Evolutionary conservation across 2,797 vertebrate genomes (phyloP).

Genomic region (Varecia variegata): DNA sequence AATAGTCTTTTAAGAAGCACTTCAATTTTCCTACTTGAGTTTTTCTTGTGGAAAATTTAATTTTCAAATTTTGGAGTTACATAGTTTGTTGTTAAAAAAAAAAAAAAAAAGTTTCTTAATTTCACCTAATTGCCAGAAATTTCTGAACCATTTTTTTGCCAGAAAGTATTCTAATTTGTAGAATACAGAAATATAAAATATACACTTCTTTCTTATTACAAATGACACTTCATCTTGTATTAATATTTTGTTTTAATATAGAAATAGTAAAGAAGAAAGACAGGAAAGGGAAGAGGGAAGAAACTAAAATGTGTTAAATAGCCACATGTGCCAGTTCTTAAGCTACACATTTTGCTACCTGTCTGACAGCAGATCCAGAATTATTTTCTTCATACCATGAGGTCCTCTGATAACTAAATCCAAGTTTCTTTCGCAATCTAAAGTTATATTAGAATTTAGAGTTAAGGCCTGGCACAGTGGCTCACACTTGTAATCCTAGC

Average conservation of each 20-base stretch:
- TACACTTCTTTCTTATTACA: neutral
- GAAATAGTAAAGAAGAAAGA: neutral
- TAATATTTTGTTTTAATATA: neutral
- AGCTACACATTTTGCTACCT: neutral
- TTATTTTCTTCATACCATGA: neutral
- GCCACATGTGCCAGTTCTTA: neutral
- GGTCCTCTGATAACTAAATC: neutral
- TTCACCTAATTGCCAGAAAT: neutral
- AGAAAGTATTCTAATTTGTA: neutral
- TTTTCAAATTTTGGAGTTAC: neutral
- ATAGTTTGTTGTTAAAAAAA: neutral
- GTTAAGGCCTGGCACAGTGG: neutral
- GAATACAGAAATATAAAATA: neutral
- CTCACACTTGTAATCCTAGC: no score
- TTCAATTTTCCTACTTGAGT: neutral
- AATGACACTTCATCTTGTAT: neutral
- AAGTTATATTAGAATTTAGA: conserved; percentile 26
- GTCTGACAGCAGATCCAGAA: neutral
- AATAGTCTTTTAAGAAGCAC: neutral
- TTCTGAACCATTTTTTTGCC: neutral
- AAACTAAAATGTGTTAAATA: neutral
- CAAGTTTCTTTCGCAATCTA: neutral
- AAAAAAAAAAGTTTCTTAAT: neutral
- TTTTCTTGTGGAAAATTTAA: neutral
- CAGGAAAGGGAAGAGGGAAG: neutral